A percentile compares a stretch with the other conserved stretches of the same genome.
Conservation (phyloP, 2,797 vertebrate species). For the Microctenopoma lineatum region DNA sequence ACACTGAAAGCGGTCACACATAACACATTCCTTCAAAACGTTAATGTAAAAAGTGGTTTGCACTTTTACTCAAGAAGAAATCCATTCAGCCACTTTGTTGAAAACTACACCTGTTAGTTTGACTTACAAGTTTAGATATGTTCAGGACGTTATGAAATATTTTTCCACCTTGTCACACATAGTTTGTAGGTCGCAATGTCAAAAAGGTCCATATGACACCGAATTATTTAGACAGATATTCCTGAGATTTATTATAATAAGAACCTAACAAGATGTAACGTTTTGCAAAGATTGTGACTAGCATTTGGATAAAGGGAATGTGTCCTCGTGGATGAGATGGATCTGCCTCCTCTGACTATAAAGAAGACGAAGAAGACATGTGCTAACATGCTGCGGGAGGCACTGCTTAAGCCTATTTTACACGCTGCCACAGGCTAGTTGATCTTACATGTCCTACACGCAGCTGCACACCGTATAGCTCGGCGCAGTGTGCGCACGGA, state of each 20-base stretch:
- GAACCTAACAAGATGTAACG: background rate
- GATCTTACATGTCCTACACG: constrained; percentile 70
- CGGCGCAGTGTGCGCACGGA: constrained; percentile 12
- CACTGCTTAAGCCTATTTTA: constrained; percentile 67
- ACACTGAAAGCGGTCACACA: constrained; percentile 10
- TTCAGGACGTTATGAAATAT: background rate
- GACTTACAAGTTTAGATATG: background rate
- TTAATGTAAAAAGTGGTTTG: background rate
- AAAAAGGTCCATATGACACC: constrained; percentile 1
- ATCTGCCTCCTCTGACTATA: constrained; percentile 57
- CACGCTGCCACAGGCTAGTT: constrained; percentile 70
- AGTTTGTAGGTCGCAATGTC: constrained; percentile 2
- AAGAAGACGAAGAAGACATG: constrained; percentile 62
- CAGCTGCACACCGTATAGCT: constrained; percentile 69
- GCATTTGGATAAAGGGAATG: constrained; percentile 35
- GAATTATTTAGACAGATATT: background rate
- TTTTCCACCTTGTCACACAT: background rate
- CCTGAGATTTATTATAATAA: constrained; percentile 3
- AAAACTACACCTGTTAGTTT: constrained; percentile 6
- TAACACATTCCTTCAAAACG: constrained; percentile 4
- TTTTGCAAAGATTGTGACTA: constrained; percentile 20
- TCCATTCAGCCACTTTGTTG: background rate
- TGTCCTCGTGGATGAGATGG: constrained; percentile 45
- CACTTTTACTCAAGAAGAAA: constrained; percentile 6
- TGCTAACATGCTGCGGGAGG: constrained; percentile 62